phyloP scores from a whole-genome alignment of 2,797 vertebrate genomes.

The Ptychobarbus kaznakovi region DNA sequence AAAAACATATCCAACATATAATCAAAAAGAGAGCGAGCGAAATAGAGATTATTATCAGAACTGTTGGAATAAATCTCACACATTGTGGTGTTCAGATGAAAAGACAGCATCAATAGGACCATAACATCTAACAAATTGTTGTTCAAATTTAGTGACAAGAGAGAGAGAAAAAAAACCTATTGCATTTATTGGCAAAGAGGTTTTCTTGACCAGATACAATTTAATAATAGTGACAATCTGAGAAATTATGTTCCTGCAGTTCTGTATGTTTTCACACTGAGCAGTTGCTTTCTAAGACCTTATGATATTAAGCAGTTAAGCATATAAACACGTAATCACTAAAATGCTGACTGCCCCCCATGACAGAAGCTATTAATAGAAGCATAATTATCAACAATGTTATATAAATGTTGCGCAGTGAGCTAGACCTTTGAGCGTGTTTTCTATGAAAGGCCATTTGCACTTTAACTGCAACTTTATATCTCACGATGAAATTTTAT shows the following conservation, averaged over 20 bases:
- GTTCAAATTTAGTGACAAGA: neutral
- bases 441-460: neutral
- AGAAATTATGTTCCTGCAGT: neutral
- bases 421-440: neutral
- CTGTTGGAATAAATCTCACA: neutral
- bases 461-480: neutral
- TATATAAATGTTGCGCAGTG: neutral
- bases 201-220: neutral
- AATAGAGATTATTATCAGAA: neutral
- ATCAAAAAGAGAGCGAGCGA: neutral
- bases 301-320: neutral
- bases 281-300: conserved; percentile 11
- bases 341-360: neutral
- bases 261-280: neutral
- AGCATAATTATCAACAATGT: neutral
- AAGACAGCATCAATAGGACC: neutral
- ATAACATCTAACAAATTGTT: neutral
- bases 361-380: neutral
- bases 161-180: neutral
- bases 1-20: neutral
- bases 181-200: neutral
- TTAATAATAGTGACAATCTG: neutral
- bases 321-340: neutral
- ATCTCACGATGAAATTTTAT: neutral
- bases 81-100: neutral